A percentile compares a stretch with the other conserved stretches of the same genome.
Conservation (phyloP, 2,113 vertebrate species). For the Ancistrus triradiatus region DNA sequence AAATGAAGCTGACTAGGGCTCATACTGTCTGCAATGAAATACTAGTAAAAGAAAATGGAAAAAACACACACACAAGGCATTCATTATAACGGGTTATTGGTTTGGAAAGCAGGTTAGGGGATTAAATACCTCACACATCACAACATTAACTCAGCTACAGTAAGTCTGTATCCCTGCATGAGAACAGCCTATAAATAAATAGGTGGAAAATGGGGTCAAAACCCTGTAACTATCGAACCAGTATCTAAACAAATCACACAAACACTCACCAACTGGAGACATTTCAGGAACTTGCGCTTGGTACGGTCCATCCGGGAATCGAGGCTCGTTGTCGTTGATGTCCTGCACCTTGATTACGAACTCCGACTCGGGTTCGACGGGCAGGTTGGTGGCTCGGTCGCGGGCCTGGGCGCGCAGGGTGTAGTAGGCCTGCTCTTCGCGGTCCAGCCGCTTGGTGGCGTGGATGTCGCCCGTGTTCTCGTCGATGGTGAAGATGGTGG, state of each 20-base stretch:
- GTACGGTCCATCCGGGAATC: slow-evolving; percentile 85
- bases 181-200: no score
- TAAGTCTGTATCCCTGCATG: no score
- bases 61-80: no score
- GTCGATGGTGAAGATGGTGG: slow-evolving; percentile 89
- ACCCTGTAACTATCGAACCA: no score
- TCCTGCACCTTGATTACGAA: slow-evolving; percentile 80
- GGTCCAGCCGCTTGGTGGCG: slow-evolving; percentile 84
- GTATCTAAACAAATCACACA: slow-evolving; percentile 13
- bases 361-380: slow-evolving; percentile 82
- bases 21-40: no score
- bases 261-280: slow-evolving; percentile 72
- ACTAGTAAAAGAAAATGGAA: no score
- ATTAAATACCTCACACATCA: no score
- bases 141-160: no score
- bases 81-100: no score
- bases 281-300: slow-evolving; percentile 82
- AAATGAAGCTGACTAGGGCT: no score
- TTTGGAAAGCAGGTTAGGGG: no score
- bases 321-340: slow-evolving; percentile 65
- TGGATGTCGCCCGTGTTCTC: slow-evolving; percentile 92
- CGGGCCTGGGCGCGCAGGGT: slow-evolving; percentile 81
- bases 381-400: slow-evolving; percentile 76
- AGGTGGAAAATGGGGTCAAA: no score
- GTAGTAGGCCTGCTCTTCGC: slow-evolving; percentile 88